Base-by-base conservation (phyloP, 2,888 invertebrate species). In the Lithophane ornitopus region DNA sequence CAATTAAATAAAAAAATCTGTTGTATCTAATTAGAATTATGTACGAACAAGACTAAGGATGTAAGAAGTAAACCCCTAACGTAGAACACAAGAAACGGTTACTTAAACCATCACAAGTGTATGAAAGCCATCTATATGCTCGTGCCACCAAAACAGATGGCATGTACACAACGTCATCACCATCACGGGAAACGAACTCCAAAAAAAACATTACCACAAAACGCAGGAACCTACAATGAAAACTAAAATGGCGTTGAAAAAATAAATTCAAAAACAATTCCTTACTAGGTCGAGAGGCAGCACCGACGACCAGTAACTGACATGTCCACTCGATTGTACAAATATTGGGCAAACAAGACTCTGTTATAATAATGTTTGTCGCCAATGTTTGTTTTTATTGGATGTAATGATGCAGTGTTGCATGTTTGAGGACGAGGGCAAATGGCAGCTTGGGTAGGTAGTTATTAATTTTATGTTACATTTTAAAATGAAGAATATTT, bases 301-400 rank as follows among this genome's bases (percentile, higher is more conserved):
- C 41, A 46, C 52, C 54, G n/a, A 49, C 70, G 77, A 77, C 85
- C 85, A 86, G 75, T 62, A 68, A 56, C 87, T 87, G 88, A 89
- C 90, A 84, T 81, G 78, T 78, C 87, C 83, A 86, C 88, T 86
- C 77, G 81, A 82, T 90, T 92, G 92, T 91, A 91, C 90, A 93
- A 94, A 94, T 92, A 93, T 93, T 92, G 90, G 90, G 90, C 87
- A 89, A 90, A 90, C 89, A 90, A 87, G 88, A 88, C 88, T 89
- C 87, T 87, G 89, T 85, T 88, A 89, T 92, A 92, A 93, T 91
- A 91, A 91, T 91, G 90, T 91, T 90, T 91, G 90, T 85, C 87
- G 83, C 88, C 85, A 85, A 86, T 91, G 90, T 92, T 91, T 91
- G 87, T 88, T 85, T 77, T 87, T 89, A 88, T 87, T 90, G 85